Percentiles rank a stretch among this genome's conserved stretches.
phyloP scores from a whole-genome alignment of 2,888 invertebrate genomes.

The Tubulanus polymorphus region DNA sequence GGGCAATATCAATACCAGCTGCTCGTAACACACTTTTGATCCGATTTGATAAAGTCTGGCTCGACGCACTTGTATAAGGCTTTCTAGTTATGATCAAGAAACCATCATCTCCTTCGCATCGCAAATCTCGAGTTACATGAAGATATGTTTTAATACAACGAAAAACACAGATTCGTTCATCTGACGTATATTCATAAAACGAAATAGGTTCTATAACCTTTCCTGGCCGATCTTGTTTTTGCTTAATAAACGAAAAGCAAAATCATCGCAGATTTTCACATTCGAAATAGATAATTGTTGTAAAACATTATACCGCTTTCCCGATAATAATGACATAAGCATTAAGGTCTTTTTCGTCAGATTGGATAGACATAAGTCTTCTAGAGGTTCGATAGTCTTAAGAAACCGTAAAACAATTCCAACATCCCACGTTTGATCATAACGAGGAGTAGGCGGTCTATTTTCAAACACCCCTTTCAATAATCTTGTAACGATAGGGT shows the following conservation, averaged over 20 bases:
- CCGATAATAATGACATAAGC: slow-evolving; percentile 2
- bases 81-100: too few relatives aligned
- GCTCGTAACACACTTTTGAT: too few relatives aligned
- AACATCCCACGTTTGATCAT: slow-evolving; percentile 19
- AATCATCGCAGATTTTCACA: neutral
- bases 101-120: too few relatives aligned
- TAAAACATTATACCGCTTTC: neutral
- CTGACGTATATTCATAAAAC: too few relatives aligned
- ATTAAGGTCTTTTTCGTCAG: neutral
- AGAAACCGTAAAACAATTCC: slow-evolving; percentile 13
- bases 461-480: slow-evolving; percentile 15
- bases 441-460: slow-evolving; percentile 16
- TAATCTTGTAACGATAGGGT: slow-evolving; percentile 11
- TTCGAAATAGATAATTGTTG: neutral
- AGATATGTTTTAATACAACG: too few relatives aligned
- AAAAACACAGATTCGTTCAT: too few relatives aligned
- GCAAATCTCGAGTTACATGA: too few relatives aligned
- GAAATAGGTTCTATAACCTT: too few relatives aligned
- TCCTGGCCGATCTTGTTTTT: too few relatives aligned
- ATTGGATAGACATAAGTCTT: slow-evolving; percentile 6
- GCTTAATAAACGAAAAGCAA: neutral
- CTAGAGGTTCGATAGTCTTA: slow-evolving; percentile 8
- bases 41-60: too few relatives aligned
- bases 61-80: too few relatives aligned
- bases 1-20: too few relatives aligned